Base-by-base conservation (phyloP, 2,113 vertebrate species). In the Antennarius striatus region DNA sequence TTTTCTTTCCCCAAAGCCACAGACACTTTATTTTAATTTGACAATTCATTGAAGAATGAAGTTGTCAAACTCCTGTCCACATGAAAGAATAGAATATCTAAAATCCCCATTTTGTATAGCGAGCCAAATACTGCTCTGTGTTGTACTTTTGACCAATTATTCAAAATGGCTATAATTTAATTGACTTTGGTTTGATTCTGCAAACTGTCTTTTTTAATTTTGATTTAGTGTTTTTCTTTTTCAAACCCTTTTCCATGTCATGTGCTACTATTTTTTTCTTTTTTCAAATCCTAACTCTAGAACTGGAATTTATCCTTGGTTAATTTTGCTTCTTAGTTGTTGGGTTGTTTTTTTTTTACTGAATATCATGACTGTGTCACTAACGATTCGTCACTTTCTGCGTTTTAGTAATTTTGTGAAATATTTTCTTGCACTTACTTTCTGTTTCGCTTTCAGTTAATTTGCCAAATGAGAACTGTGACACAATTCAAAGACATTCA, bases 141-240 rank as follows among this genome's bases (percentile, higher is more conserved):
- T 57, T 88, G 54, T 86, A 81, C 66, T 72, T 11, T 78, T 84
- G 81, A 90, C 79, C 82, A 85, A 84, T 77, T 75, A 56, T 80
- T 83, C 73, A 60, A 83, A 88, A 89, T 91, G 88, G 74, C 79
- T 87, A 70, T 91, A 79, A 85, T 85, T 80, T 84, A 90, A 43
- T 43, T 11, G 3, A 43, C 11, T 43, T 88, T 90, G 87, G 92
- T 93, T 93, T 93, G 91, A 90, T 93, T 93, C 89, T 93, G 81
- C 91, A 93, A 92, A 93, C 92, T 92, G 68, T 89, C 75, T 87
- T 43, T 43, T 72, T 84, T 77, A 58, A 64, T 75, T 83, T 61
- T 4, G 13, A 47, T 54, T 69, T 36, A 7, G 32, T 55, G 32
- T 32, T 56, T 60, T 42, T 74, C 6, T 46, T 48, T 14, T 65